phyloP scores from a whole-genome alignment of 2,797 vertebrate species.

The Sebastes dallii region DNA sequence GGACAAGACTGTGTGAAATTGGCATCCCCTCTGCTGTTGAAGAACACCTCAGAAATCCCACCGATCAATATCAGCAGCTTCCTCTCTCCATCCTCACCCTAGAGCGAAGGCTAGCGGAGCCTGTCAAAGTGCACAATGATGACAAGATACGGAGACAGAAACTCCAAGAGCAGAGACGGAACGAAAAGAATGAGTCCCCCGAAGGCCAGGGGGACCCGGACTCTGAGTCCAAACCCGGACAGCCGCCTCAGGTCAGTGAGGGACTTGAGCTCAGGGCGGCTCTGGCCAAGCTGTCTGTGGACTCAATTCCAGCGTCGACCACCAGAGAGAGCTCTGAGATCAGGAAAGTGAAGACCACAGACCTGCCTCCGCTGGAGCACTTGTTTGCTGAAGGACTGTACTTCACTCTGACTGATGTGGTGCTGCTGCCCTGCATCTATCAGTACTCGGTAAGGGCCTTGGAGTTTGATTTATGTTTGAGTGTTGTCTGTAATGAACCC shows the following conservation, averaged over 20 bases:
- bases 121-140: slow-evolving; percentile 95
- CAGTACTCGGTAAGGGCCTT: slow-evolving; percentile 90
- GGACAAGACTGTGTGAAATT: slow-evolving; percentile 96
- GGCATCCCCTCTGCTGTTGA: slow-evolving; percentile 92
- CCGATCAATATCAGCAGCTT: slow-evolving; percentile 59
- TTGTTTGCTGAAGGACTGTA: slow-evolving; percentile 96
- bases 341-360: slow-evolving; percentile 89
- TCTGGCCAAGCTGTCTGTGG: slow-evolving; percentile 86
- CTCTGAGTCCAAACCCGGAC: neutral
- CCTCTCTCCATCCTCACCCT: slow-evolving; percentile 87
- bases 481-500: slow-evolving; percentile 19
- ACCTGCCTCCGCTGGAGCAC: slow-evolving; percentile 90
- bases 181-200: neutral
- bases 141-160: slow-evolving; percentile 97
- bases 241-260: slow-evolving; percentile 8
- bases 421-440: slow-evolving; percentile 93
- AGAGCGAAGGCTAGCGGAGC: slow-evolving; percentile 90
- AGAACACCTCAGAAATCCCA: slow-evolving; percentile 81
- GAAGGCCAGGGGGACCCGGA: neutral
- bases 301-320: slow-evolving; percentile 67
- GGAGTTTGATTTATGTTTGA: slow-evolving; percentile 11
- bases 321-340: slow-evolving; percentile 87
- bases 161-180: slow-evolving; percentile 84
- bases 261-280: slow-evolving; percentile 87
- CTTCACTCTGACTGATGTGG: slow-evolving; percentile 95